These are phyloP conservation scores for Battus philenor DNA, from an alignment of 1,140 invertebrate genomes.

Conservation along the genomic window DNA sequence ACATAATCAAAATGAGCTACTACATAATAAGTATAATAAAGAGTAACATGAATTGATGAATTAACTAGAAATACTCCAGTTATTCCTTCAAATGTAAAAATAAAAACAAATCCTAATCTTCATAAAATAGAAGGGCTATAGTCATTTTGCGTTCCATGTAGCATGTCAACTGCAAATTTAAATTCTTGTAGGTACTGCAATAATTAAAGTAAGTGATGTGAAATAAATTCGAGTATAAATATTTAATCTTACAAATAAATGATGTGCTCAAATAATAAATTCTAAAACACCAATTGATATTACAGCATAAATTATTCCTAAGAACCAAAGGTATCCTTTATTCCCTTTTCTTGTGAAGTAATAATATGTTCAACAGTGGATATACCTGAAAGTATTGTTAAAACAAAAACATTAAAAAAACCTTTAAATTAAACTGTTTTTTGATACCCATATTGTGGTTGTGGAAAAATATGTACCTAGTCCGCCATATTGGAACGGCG, in stretches of 20 bases:
- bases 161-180: constrained; percentile 83
- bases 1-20: constrained; percentile 86
- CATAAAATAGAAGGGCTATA: constrained; percentile 77
- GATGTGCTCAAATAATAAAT: constrained; percentile 82
- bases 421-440: too few relatives aligned
- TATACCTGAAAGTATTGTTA: too few relatives aligned
- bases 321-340: constrained; percentile 35
- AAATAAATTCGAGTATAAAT: constrained; percentile 84
- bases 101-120: constrained; percentile 83
- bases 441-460: too few relatives aligned
- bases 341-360: constrained; percentile 67
- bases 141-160: constrained; percentile 73
- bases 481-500: too few relatives aligned
- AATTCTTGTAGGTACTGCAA: constrained; percentile 80
- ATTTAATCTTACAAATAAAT: constrained; percentile 85
- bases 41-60: constrained; percentile 81
- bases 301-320: constrained; percentile 36
- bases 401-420: too few relatives aligned
- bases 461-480: too few relatives aligned
- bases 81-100: constrained; percentile 80
- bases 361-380: too few relatives aligned
- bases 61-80: constrained; percentile 82
- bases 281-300: constrained; percentile 30
- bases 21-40: constrained; percentile 87
- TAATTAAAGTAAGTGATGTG: constrained; percentile 84